Evolutionary conservation across 2,797 vertebrate genomes (phyloP).

Genomic region (Ctenosaura bakeri): DNA sequence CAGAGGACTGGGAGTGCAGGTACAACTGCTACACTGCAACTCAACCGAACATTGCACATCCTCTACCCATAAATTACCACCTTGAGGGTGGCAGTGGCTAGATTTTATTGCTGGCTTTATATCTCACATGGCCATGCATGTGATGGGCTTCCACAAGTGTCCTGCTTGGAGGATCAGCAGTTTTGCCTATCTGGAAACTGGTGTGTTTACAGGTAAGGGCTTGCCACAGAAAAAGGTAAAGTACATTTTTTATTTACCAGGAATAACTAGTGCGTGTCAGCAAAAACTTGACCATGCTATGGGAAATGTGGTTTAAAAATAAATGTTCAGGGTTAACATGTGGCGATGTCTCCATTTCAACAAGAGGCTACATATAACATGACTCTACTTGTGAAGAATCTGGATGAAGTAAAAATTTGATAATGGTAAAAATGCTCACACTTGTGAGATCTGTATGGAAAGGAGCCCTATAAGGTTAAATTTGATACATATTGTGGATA

Average conservation of each 20-base stretch:
- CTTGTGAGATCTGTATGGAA: neutral
- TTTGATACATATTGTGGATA: conserved; percentile 23
- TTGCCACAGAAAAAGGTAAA: neutral
- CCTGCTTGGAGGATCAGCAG: neutral
- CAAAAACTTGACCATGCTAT: neutral
- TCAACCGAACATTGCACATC: neutral
- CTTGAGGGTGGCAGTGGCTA: neutral
- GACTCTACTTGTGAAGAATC: neutral
- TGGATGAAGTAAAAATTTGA: neutral
- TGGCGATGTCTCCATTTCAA: neutral
- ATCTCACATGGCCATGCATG: neutral
- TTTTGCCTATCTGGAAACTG: neutral
- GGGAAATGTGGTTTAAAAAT: conserved; percentile 31
- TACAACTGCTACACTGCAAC: neutral
- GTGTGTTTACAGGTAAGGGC: neutral
- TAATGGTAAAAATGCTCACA: neutral
- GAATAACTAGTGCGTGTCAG: conserved; percentile 15
- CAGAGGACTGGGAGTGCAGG: neutral
- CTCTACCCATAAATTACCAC: neutral
- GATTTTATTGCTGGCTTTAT: neutral
- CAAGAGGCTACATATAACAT: accelerated
- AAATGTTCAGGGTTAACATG: neutral
- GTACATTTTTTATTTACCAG: conserved; percentile 10
- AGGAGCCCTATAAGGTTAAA: conserved; percentile 27
- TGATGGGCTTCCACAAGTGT: neutral